Conservation (phyloP, 2,888 invertebrate genomes). For the Cantharis rustica region DNA sequence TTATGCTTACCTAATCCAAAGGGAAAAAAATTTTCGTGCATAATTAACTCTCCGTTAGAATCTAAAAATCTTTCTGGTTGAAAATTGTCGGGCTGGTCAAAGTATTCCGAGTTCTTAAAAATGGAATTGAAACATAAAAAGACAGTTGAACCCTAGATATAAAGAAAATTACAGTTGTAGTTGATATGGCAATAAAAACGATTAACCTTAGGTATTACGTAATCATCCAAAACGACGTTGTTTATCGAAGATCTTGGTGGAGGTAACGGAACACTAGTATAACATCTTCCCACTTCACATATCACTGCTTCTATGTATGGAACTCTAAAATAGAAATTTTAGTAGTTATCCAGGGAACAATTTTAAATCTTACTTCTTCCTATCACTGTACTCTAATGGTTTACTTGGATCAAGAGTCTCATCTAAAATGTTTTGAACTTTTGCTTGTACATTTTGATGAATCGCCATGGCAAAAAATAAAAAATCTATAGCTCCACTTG, state of each 20-base stretch:
- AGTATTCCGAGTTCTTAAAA: constrained; percentile 62
- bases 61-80: constrained; percentile 68
- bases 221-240: constrained; percentile 61
- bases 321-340: constrained; percentile 46
- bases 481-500: constrained; percentile 66
- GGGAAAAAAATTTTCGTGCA: constrained; percentile 47
- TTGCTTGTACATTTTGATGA: constrained; percentile 63
- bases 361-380: constrained; percentile 51
- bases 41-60: constrained; percentile 44
- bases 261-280: constrained; percentile 56
- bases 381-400: constrained; percentile 56
- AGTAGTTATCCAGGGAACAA: not conserved
- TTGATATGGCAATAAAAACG: not conserved
- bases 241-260: constrained; percentile 60
- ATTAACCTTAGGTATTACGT: constrained; percentile 53
- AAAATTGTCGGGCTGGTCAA: constrained; percentile 66
- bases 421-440: constrained; percentile 61
- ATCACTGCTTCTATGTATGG: constrained; percentile 62
- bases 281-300: constrained; percentile 58
- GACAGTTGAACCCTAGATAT: constrained; percentile 46
- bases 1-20: constrained; percentile 43
- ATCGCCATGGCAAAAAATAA: constrained; percentile 64
- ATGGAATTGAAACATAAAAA: constrained; percentile 56
- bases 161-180: constrained; percentile 8
- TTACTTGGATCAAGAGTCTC: constrained; percentile 53